Conservation (phyloP, 2,797 vertebrate genomes). For the Oreortyx pictus region DNA sequence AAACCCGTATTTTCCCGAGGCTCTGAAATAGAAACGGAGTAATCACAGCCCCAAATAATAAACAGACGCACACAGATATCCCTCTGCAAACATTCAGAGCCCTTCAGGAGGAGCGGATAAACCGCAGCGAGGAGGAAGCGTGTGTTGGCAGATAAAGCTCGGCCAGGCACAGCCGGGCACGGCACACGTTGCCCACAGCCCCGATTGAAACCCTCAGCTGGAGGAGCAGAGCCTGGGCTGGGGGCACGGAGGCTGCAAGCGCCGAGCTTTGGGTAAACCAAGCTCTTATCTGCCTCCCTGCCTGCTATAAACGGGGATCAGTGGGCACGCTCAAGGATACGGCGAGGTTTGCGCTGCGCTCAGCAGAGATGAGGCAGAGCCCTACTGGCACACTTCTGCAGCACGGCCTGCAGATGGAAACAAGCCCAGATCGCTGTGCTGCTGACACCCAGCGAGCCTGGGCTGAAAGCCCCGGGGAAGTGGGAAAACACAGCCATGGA, state of each 20-base stretch:
- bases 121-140: background rate
- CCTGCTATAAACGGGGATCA: background rate
- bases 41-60: background rate
- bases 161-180: background rate
- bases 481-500: background rate
- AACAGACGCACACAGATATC: rapidly evolving
- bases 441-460: rapidly evolving
- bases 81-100: background rate
- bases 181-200: background rate
- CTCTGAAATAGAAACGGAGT: background rate
- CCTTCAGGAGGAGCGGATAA: background rate
- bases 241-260: background rate
- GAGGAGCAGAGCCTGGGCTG: background rate
- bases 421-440: background rate
- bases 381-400: rapidly evolving
- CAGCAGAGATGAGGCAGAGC: background rate
- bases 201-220: too few relatives aligned
- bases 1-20: background rate
- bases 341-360: background rate
- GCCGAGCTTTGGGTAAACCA: background rate
- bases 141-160: background rate
- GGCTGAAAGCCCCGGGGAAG: background rate
- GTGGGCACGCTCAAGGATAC: background rate
- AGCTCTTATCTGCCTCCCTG: background rate
- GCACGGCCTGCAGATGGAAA: background rate